phyloP scores from a whole-genome alignment of 2,797 vertebrate genomes.

The Pseudocheirus occidentalis region DNA sequence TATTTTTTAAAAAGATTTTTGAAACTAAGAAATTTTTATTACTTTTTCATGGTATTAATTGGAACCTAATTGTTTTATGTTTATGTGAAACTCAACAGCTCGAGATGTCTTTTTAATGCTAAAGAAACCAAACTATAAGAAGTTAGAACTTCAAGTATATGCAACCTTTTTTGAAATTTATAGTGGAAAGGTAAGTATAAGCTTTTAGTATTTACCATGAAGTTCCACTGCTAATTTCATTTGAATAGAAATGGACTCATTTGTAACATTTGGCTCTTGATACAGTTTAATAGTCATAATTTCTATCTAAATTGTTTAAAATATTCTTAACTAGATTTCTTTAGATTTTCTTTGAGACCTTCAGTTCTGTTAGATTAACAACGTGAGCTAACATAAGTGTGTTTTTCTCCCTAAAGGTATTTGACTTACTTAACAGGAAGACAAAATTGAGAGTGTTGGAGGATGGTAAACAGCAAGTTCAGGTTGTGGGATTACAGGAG shows the following conservation, averaged over 20 bases:
- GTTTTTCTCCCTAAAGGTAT: slow-evolving; percentile 88
- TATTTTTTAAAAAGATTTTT: neutral
- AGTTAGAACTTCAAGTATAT: slow-evolving; percentile 97
- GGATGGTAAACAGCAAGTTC: slow-evolving; percentile 98
- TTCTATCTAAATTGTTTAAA: slow-evolving; percentile 51
- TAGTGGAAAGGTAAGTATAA: slow-evolving; percentile 92
- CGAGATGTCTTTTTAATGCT: slow-evolving; percentile 97
- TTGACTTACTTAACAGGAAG: slow-evolving; percentile 97
- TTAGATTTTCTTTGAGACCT: slow-evolving; percentile 7
- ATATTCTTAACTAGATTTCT: slow-evolving; percentile 14
- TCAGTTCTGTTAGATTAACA: neutral
- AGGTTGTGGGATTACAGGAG: slow-evolving; percentile 97
- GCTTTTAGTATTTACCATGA: neutral
- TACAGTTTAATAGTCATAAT: slow-evolving; percentile 16
- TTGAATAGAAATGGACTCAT: slow-evolving; percentile 1
- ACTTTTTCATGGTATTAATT: slow-evolving; percentile 42
- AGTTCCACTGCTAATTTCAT: neutral
- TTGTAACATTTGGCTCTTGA: slow-evolving; percentile 46
- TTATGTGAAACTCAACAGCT: slow-evolving; percentile 85
- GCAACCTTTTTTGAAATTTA: slow-evolving; percentile 99
- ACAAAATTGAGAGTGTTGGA: slow-evolving; percentile 96
- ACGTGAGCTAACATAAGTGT: slow-evolving; percentile 32
- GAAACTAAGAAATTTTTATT: slow-evolving; percentile 20
- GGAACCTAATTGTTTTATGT: slow-evolving; percentile 57
- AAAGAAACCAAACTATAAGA: slow-evolving; percentile 97